Conservation (phyloP, 35 echinoderm and acorn worm species). For the Antedon bifida region DNA sequence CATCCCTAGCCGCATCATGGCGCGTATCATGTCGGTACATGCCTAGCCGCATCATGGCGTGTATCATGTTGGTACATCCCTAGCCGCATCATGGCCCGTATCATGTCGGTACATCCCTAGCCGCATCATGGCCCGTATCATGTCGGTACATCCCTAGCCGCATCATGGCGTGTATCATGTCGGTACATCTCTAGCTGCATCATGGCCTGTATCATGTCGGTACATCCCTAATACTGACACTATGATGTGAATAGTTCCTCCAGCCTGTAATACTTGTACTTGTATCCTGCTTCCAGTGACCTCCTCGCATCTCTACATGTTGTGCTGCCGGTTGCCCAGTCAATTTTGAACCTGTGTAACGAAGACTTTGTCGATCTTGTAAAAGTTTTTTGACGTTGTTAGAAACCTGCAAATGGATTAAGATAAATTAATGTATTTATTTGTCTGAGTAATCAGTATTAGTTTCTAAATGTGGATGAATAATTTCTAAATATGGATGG, state of each 20-base stretch:
- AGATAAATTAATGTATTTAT: neutral
- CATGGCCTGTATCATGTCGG: no score
- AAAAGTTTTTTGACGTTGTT: conserved; percentile 56
- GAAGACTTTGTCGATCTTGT: conserved; percentile 44
- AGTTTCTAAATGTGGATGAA: neutral
- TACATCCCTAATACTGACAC: neutral
- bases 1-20: no score
- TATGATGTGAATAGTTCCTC: conserved; percentile 5
- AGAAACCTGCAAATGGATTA: conserved; percentile 27
- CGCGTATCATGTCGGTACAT: no score
- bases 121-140: no score
- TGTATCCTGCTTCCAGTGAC: conserved; percentile 39
- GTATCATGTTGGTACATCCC: no score
- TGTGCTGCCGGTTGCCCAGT: conserved; percentile 39
- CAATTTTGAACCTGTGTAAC: conserved; percentile 29
- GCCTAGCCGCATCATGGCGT: no score
- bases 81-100: no score
- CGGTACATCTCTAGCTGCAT: no score
- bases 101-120: neutral
- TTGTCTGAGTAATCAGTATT: neutral
- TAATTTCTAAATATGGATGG: no score
- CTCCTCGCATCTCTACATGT: conserved; percentile 48
- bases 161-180: no score
- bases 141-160: no score
- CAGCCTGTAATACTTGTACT: conserved; percentile 37